Evolutionary conservation across 2,888 invertebrate genomes (phyloP).

Genomic region (Cynaeus angustus): DNA sequence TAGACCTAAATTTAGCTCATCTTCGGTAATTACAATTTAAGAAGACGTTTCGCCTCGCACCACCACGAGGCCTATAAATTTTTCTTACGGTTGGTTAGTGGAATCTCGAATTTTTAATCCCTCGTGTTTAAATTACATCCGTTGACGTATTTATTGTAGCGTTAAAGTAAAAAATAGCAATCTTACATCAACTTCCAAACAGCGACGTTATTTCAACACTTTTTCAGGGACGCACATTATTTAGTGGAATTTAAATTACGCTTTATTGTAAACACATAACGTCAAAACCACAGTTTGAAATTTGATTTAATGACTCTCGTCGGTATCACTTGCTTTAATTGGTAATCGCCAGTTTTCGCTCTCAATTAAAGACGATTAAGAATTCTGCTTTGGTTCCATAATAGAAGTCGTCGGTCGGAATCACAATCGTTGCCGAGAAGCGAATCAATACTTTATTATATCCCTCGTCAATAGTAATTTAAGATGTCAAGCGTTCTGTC

Average conservation of each 20-base stretch:
- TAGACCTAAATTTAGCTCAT: constrained; percentile 19
- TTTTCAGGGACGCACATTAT: neutral
- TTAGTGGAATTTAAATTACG: neutral
- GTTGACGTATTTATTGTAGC: constrained; percentile 26
- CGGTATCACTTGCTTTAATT: constrained; percentile 30
- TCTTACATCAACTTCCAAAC: constrained; percentile 4
- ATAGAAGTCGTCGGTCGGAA: constrained; percentile 14
- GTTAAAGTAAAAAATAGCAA: constrained; percentile 10
- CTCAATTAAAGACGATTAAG: constrained; percentile 38
- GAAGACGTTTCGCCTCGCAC: constrained; percentile 12
- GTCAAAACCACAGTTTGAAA: too few relatives aligned
- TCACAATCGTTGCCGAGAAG: constrained; percentile 12
- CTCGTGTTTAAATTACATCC: constrained; percentile 25
- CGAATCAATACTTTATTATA: constrained; percentile 48
- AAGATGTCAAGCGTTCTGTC: constrained; percentile 52
- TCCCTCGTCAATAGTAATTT: constrained; percentile 50
- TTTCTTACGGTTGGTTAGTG: constrained; percentile 17
- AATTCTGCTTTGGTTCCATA: constrained; percentile 20
- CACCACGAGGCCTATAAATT: constrained; percentile 17
- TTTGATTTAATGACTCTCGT: too few relatives aligned
- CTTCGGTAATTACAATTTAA: constrained; percentile 28
- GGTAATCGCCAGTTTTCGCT: constrained; percentile 15
- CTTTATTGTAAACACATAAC: neutral
- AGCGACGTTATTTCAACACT: neutral
- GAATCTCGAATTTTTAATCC: constrained; percentile 24